Evolutionary conservation across 2,113 vertebrate species (phyloP).

Genomic region (Chrysemys picta): DNA sequence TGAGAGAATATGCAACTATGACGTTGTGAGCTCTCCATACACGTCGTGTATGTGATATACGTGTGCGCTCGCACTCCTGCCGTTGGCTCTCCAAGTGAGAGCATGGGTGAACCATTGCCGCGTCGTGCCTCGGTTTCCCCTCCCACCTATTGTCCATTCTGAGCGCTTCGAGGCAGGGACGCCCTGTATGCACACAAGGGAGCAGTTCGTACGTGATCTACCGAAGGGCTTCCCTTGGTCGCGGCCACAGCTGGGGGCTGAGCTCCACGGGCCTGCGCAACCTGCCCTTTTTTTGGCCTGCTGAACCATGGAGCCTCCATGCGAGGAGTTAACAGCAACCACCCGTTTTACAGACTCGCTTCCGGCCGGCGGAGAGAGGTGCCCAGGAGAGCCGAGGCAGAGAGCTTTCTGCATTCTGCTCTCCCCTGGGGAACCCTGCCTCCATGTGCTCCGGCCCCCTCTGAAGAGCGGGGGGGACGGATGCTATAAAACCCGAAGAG

Average conservation of each 20-base stretch:
- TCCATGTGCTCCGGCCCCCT: neutral
- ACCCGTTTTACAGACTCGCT: too few relatives aligned
- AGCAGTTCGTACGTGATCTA: neutral
- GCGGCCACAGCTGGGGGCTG: too few relatives aligned
- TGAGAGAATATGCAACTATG: neutral
- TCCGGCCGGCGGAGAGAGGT: too few relatives aligned
- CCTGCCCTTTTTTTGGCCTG: neutral
- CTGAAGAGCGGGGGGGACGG: rapidly evolving
- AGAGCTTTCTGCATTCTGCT: too few relatives aligned
- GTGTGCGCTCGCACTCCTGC: neutral
- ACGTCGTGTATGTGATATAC: neutral
- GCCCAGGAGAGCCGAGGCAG: too few relatives aligned
- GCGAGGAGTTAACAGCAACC: neutral
- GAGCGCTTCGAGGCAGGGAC: neutral
- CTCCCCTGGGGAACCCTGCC: neutral
- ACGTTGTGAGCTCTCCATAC: neutral
- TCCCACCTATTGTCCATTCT: neutral
- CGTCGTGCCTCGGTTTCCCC: neutral
- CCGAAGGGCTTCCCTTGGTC: too few relatives aligned
- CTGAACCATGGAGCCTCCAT: neutral
- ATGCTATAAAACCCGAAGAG: neutral
- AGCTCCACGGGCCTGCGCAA: too few relatives aligned
- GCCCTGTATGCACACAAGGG: neutral
- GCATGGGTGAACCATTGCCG: neutral
- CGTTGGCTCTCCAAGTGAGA: neutral